These are phyloP conservation scores for Lucilia sericata DNA, from an alignment of 1,140 invertebrate species.

Conservation along the genomic window DNA sequence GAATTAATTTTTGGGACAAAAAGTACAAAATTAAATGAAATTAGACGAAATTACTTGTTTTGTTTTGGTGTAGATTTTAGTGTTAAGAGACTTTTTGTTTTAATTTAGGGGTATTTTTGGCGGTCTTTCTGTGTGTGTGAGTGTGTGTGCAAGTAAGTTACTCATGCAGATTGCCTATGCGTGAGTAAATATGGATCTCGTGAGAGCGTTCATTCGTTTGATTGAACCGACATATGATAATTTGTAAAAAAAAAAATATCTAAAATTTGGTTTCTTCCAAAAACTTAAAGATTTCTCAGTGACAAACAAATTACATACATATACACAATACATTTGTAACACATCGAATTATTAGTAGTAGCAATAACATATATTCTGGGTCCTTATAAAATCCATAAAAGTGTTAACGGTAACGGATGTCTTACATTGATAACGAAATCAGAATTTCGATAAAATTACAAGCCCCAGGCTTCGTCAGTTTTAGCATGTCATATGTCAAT, in stretches of 20 bases:
- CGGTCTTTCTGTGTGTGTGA: background rate
- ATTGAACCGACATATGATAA: constrained; percentile 60
- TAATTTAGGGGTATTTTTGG: background rate
- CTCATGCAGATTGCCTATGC: constrained; percentile 13
- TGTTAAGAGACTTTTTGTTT: background rate
- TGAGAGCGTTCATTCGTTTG: constrained; percentile 53
- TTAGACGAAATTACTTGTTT: constrained; percentile 53
- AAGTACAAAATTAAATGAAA: constrained; percentile 65
- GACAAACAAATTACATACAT: background rate
- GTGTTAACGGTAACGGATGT: too few relatives aligned
- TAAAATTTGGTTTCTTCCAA: background rate
- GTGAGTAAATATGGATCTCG: constrained; percentile 40
- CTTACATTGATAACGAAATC: too few relatives aligned
- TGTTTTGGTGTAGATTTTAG: background rate
- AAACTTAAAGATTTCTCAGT: background rate
- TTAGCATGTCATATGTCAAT: too few relatives aligned
- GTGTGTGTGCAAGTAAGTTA: background rate
- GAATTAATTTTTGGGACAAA: constrained; percentile 53
- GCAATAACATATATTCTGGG: too few relatives aligned
- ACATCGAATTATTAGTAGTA: too few relatives aligned
- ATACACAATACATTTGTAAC: background rate
- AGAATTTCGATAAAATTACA: too few relatives aligned
- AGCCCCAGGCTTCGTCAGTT: too few relatives aligned
- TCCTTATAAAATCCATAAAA: too few relatives aligned
- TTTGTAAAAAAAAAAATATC: constrained; percentile 24